Percentiles rank a stretch among this genome's conserved stretches.
Conservation (phyloP, 1,140 invertebrate species). For the Anoplolepis gracilipes region DNA sequence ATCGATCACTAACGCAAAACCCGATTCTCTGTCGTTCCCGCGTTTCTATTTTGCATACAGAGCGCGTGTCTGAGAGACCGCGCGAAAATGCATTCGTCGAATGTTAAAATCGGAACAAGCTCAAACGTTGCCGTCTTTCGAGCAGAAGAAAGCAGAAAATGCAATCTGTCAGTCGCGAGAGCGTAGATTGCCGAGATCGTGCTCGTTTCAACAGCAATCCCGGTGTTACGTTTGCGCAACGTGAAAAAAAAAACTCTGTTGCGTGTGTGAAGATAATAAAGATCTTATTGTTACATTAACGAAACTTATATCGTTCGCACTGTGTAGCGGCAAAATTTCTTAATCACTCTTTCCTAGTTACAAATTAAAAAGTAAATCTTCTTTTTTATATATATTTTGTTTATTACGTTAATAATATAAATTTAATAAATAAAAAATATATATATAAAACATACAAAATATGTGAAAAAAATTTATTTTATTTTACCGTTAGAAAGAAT, state of each 20-base stretch:
- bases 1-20: slow-evolving; percentile 38
- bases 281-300: slow-evolving; percentile 2
- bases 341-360: slow-evolving; percentile 12
- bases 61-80: slow-evolving; percentile 20
- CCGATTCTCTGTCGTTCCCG: slow-evolving; percentile 26
- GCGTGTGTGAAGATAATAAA: slow-evolving; percentile 32
- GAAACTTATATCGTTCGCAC: not conserved
- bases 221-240: not conserved
- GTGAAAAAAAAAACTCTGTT: not conserved
- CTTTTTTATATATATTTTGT: not conserved
- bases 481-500: not conserved
- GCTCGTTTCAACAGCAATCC: slow-evolving; percentile 1
- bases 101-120: slow-evolving; percentile 48
- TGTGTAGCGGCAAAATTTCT: not conserved
- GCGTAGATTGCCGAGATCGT: not conserved
- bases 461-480: not conserved
- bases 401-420: not conserved
- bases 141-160: slow-evolving; percentile 43
- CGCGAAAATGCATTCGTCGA: slow-evolving; percentile 52
- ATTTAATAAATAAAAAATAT: not conserved
- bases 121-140: slow-evolving; percentile 9
- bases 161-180: slow-evolving; percentile 36
- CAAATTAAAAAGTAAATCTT: not conserved
- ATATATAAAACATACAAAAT: not conserved
- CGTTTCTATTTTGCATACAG: slow-evolving; percentile 41